phyloP scores from a whole-genome alignment of 2,888 invertebrate species.

The Exocentrus adspersus region DNA sequence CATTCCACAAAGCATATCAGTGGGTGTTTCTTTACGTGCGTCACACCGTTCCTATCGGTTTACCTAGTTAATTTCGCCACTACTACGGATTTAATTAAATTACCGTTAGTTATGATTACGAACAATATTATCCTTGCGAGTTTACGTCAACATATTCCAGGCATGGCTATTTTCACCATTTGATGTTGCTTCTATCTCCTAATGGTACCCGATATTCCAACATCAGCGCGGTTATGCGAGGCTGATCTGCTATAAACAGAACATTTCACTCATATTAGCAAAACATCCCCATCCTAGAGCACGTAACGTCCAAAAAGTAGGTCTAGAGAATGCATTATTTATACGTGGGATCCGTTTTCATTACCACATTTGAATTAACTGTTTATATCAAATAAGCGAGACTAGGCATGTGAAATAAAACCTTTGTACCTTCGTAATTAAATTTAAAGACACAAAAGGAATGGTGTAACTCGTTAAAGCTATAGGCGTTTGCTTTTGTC shows the following conservation, averaged over 20 bases:
- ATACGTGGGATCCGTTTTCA: conserved; percentile 1
- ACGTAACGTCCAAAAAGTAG: background rate
- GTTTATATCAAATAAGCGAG: conserved; percentile 3
- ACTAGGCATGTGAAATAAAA: conserved; percentile 14
- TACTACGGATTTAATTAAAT: background rate
- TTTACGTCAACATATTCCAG: conserved; percentile 3
- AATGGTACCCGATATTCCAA: background rate
- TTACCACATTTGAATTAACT: conserved; percentile 16
- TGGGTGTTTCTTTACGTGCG: no score
- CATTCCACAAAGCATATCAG: no score
- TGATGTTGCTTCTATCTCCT: conserved; percentile 7
- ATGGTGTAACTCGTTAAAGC: conserved; percentile 2
- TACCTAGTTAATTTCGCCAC: background rate
- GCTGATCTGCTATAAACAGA: conserved; percentile 4
- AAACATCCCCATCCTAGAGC: conserved; percentile 12
- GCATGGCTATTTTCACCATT: background rate
- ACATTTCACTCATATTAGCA: conserved; percentile 4
- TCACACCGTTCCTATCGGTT: no score
- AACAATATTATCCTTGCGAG: background rate
- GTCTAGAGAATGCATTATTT: conserved; percentile 8
- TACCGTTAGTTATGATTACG: background rate
- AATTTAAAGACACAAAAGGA: conserved; percentile 9
- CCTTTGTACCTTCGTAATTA: conserved; percentile 3
- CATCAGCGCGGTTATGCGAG: background rate
- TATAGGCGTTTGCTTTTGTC: conserved; percentile 10